A percentile compares a stretch with the other conserved stretches of the same genome.
Evolutionary conservation across 2,797 vertebrate species (phyloP).

Genomic region (Gambusia yucatana): DNA sequence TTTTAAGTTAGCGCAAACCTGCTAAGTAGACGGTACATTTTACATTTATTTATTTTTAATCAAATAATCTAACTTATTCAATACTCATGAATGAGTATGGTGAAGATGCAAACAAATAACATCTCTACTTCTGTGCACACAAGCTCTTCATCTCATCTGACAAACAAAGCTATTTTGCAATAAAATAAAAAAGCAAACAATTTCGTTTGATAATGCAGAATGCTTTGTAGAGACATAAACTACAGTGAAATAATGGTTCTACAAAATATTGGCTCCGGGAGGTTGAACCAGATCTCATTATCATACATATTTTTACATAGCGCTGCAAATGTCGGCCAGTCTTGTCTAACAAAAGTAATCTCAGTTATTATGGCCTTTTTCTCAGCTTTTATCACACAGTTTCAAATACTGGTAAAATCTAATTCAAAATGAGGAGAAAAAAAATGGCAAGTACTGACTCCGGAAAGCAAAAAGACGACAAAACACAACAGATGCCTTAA

Average conservation of each 20-base stretch:
- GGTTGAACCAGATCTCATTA: not conserved
- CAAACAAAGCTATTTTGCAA: not conserved
- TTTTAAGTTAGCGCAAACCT: too few species aligned
- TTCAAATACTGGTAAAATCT: conserved; percentile 11
- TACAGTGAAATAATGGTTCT: not conserved
- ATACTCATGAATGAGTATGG: too few species aligned
- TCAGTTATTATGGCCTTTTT: not conserved
- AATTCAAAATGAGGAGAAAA: conserved; percentile 7
- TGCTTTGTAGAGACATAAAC: not conserved
- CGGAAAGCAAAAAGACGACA: conserved; percentile 13
- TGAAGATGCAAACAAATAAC: not conserved
- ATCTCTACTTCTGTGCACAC: not conserved
- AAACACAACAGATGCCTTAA: conserved; percentile 51
- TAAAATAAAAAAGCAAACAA: not conserved
- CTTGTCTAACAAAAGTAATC: not conserved
- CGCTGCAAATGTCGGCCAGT: not conserved
- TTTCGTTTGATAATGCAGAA: not conserved
- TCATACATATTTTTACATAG: not conserved
- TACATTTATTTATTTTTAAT: not conserved
- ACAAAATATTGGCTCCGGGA: not conserved
- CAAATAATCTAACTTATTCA: not conserved
- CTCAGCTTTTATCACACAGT: conserved; percentile 10
- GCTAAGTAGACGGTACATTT: not conserved
- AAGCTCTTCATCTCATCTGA: not conserved
- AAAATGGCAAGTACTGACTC: not conserved